Conservation (phyloP, 2,888 invertebrate genomes). For the Camptogramma bilineatum region DNA sequence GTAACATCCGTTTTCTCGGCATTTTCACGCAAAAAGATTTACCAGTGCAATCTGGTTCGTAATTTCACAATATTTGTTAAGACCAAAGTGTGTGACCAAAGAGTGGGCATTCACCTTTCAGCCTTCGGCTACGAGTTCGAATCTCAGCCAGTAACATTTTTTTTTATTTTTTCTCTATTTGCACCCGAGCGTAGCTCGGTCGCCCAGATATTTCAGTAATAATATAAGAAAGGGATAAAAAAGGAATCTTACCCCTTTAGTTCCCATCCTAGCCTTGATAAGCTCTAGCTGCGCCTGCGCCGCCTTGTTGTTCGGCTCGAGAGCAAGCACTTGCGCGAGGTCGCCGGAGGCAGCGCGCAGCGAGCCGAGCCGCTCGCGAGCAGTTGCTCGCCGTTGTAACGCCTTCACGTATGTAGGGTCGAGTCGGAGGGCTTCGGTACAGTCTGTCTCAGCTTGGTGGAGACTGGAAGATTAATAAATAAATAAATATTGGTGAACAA, state of each 20-base stretch:
- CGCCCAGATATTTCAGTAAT: too few species aligned
- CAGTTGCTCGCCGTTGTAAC: conserved; percentile 91
- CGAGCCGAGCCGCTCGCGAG: conserved; percentile 89
- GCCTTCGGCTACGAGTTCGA: too few species aligned
- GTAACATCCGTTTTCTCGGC: too few species aligned
- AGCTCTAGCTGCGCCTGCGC: conserved; percentile 86
- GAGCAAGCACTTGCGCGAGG: conserved; percentile 87
- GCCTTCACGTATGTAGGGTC: conserved; percentile 94
- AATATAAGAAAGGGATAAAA: conserved; percentile 17
- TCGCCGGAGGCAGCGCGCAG: conserved; percentile 90
- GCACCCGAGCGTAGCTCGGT: too few species aligned
- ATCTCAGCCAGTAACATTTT: too few species aligned
- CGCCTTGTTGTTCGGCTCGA: conserved; percentile 92
- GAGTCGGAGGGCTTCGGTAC: conserved; percentile 90
- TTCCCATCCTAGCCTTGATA: conserved; percentile 82
- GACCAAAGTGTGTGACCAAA: too few species aligned
- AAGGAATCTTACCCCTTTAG: conserved; percentile 72
- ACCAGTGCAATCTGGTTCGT: too few species aligned
- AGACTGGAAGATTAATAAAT: conserved; percentile 71
- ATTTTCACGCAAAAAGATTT: too few species aligned
- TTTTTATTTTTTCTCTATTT: too few species aligned
- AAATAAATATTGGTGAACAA: too few species aligned
- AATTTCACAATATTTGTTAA: too few species aligned
- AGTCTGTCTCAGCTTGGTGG: conserved; percentile 91
- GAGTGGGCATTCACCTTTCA: too few species aligned